A percentile compares a stretch with the other conserved stretches of the same genome.
These are phyloP conservation scores for Hoplostethus mediterraneus DNA, from an alignment of 2,797 vertebrate species.

Conservation along the genomic window DNA sequence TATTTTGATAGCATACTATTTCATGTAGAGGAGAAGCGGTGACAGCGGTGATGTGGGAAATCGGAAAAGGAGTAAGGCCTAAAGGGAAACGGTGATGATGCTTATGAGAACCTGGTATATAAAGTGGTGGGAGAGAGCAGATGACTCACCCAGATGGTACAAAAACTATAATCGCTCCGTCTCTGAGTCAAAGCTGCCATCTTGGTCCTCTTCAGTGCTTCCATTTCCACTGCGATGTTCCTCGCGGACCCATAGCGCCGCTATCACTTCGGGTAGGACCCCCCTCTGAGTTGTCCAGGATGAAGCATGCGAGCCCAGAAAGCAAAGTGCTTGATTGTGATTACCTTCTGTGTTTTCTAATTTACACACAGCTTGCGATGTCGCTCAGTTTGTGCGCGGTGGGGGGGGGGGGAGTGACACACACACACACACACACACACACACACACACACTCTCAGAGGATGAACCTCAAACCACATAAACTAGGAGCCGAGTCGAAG, in stretches of 20 bases:
- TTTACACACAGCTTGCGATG: conserved; percentile 66
- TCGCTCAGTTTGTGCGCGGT: conserved; percentile 26
- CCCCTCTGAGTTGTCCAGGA: conserved; percentile 54
- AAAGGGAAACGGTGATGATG: conserved; percentile 59
- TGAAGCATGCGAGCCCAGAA: conserved; percentile 54
- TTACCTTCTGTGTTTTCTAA: conserved; percentile 71
- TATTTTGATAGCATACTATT: conserved; percentile 25
- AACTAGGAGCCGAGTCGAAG: conserved; percentile 41
- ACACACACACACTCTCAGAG: background rate
- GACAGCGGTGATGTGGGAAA: conserved; percentile 40
- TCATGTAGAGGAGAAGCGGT: background rate
- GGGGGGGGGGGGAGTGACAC: too few species aligned
- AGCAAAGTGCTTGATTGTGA: conserved; percentile 47
- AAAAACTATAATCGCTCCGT: conserved; percentile 59
- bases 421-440: too few species aligned
- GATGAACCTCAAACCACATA: conserved; percentile 19
- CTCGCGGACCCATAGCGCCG: conserved; percentile 46
- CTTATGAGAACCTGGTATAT: conserved; percentile 50
- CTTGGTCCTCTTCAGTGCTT: conserved; percentile 55
- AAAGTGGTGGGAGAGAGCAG: conserved; percentile 51
- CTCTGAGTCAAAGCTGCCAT: conserved; percentile 60
- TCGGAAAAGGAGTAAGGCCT: conserved; percentile 31
- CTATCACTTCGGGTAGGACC: conserved; percentile 23
- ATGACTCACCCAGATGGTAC: conserved; percentile 77
- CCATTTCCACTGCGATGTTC: conserved; percentile 49